Evolutionary conservation across 2,113 vertebrate genomes (phyloP), one percentile per base, ranked within the genome.

Genomic region (Struthio camelus): DNA sequence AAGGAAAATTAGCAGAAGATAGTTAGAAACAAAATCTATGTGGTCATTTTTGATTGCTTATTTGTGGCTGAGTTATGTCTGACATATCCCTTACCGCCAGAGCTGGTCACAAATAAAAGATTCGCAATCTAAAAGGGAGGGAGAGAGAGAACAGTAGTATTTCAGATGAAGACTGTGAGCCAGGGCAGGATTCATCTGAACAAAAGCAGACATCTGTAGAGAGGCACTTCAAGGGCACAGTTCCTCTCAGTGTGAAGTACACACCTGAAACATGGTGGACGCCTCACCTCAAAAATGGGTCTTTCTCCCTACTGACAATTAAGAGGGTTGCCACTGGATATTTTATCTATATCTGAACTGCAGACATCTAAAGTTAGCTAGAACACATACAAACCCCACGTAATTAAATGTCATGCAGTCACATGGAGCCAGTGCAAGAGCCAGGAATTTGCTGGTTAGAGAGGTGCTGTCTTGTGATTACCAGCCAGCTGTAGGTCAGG

Each of bases 31-130:
- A 77, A 80, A 87, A 80, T 15, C 81, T 73, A 17, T 5, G 4
- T 75, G 34, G 46, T 82, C 93, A 85, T 61, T n/a, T 83, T 94
- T 91, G 78, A 89, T 62, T 59, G 50, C 78, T 75, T 87, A 83
- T 82, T 87, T 91, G 46, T 67, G 93, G 42, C 75, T 85, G 59
- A 34, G 23, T 70, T 93, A 38, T 20, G 44, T 30, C 38, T 80
- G 50, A 90, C 75, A 42, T 8, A 20, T 9, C 48, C 25, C 28
- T 73, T 46, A 73, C 66, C 7, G 62, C 10, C 23, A 25, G 48
- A 70, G 53, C 64, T 91, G 59, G 71, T 46, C 16, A 92, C 46
- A 53, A 77, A 80, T 46, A 77, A 81, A 92, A 79, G 56, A 73
- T 38, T 46, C 81, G 15, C 30, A 7, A 14, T 69, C 32, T 56